Percentiles rank a stretch among this genome's conserved stretches.
phyloP scores from a whole-genome alignment of 1,140 invertebrate genomes.

The Acyrthosiphon pisum region DNA sequence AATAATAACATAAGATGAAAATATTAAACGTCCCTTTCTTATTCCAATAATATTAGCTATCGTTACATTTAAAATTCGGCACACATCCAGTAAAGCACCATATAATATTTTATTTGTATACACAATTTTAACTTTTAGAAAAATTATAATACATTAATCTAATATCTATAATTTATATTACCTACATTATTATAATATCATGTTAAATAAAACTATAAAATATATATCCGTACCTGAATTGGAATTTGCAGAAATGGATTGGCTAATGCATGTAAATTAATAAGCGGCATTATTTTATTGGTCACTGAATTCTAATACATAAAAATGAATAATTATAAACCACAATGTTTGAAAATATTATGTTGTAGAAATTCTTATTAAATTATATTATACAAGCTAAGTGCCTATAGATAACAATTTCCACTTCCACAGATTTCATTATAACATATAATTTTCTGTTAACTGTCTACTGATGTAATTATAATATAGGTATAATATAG shows the following conservation, averaged over 20 bases:
- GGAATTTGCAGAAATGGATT: conserved; percentile 18
- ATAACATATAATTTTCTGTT: not conserved
- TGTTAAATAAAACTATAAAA: not conserved
- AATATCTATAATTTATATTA: not conserved
- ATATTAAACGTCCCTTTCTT: not conserved
- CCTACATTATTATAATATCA: not conserved
- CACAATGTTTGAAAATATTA: not conserved
- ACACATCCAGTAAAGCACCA: not conserved
- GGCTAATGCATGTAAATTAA: not conserved
- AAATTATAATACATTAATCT: not conserved
- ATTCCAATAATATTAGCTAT: not conserved
- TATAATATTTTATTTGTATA: not conserved
- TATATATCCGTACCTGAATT: not conserved
- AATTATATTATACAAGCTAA: not conserved
- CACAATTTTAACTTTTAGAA: not conserved
- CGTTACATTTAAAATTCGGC: not conserved
- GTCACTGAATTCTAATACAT: not conserved
- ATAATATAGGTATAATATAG: not conserved
- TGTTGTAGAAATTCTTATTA: not conserved
- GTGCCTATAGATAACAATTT: not conserved
- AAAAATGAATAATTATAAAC: not conserved
- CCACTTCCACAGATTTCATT: not conserved
- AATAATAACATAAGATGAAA: not conserved
- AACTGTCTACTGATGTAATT: not conserved
- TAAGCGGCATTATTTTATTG: not conserved